Conservation (phyloP, 1,140 invertebrate species). For the Pseudomyrmex pallidus region DNA sequence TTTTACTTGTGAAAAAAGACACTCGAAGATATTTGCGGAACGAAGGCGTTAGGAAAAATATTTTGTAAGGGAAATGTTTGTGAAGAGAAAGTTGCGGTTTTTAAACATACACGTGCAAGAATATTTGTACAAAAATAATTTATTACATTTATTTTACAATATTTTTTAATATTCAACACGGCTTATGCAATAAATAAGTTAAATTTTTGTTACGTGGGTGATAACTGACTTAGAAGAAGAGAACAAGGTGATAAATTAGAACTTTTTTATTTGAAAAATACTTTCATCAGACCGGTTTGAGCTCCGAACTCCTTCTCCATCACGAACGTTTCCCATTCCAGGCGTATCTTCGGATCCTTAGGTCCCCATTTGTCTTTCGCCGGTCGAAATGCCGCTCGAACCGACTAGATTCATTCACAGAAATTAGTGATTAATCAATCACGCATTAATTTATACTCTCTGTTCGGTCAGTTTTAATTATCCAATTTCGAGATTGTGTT, state of each 20-base stretch:
- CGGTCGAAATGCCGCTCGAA: slow-evolving; percentile 75
- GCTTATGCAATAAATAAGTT: too few relatives aligned
- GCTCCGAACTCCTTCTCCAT: slow-evolving; percentile 67
- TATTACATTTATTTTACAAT: too few relatives aligned
- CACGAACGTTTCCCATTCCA: slow-evolving; percentile 76
- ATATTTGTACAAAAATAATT: too few relatives aligned
- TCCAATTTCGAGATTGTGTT: not conserved
- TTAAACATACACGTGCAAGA: too few relatives aligned
- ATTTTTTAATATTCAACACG: too few relatives aligned
- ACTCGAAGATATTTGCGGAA: too few relatives aligned
- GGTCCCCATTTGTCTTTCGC: slow-evolving; percentile 77
- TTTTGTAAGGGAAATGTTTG: too few relatives aligned
- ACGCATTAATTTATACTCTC: not conserved
- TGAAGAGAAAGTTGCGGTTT: too few relatives aligned
- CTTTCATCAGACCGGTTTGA: slow-evolving; percentile 56
- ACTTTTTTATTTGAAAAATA: slow-evolving; percentile 68
- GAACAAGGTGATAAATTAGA: slow-evolving; percentile 14
- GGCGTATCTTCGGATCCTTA: slow-evolving; percentile 65
- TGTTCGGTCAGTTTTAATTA: not conserved
- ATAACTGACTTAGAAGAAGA: not conserved
- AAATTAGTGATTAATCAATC: slow-evolving; percentile 16
- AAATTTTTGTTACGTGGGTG: too few relatives aligned
- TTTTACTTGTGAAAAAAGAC: too few relatives aligned
- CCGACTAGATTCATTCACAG: slow-evolving; percentile 47
- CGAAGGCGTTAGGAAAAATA: too few relatives aligned